A percentile compares a stretch with the other conserved stretches of the same genome.
Evolutionary conservation across 2,797 vertebrate genomes (phyloP).

Genomic region (Enteromius thamalakanensis): DNA sequence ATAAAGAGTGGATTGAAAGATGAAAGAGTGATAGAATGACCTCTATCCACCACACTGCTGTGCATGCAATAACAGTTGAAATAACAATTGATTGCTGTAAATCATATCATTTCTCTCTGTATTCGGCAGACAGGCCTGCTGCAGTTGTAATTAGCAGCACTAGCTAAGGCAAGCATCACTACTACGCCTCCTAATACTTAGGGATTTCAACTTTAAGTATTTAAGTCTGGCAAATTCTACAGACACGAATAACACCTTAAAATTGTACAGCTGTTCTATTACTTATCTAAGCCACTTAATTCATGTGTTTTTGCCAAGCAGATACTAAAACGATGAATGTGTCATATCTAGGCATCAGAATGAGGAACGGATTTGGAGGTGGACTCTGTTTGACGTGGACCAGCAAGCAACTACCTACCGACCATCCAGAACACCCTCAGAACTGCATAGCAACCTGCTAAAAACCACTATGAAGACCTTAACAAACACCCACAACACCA

Average conservation of each 20-base stretch:
- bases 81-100: constrained; percentile 33
- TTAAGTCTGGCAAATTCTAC: neutral
- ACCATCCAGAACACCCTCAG: neutral
- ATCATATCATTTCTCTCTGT: constrained; percentile 7
- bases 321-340: neutral
- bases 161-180: neutral
- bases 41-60: constrained; percentile 30
- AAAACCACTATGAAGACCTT: neutral
- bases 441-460: neutral
- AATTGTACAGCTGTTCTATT: neutral
- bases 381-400: neutral
- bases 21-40: constrained; percentile 28
- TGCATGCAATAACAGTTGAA: constrained; percentile 39
- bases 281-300: neutral
- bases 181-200: neutral
- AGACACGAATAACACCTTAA: neutral
- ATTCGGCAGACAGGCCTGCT: constrained; percentile 4
- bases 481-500: neutral
- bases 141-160: neutral
- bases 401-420: neutral
- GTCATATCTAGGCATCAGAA: neutral
- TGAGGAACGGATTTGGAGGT: neutral
- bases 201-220: neutral
- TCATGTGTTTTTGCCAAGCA: neutral
- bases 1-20: constrained; percentile 28